Evolutionary conservation across 2,797 vertebrate species (phyloP), one percentile per base, ranked within the genome.

Genomic region (Naso thynnoides): DNA sequence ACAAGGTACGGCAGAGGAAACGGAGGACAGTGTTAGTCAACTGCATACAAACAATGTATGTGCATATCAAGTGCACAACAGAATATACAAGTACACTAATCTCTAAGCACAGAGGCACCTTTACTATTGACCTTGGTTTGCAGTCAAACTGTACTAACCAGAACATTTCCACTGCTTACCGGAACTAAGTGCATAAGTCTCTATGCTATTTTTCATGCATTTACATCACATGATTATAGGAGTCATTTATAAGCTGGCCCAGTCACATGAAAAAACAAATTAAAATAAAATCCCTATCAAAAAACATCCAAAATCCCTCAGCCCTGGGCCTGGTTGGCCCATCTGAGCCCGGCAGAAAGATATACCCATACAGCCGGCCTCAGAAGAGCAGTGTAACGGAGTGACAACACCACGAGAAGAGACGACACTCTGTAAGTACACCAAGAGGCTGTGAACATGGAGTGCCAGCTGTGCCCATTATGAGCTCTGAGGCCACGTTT

Each of bases 401-500:
- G 58, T 23, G 73, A 77, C 67, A 82, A 79, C 49, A 33, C 70
- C 8, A 62, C 39, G 73, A 84, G 64, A 67, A 29, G 62, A 79
- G 68, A 41, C 9, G 1, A 21, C 6, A 13, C 71, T 49, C 36
- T 42, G 44, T 74, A 56, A 11, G 2, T 66, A 48, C 65, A 56
- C 65, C 27, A 1, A 66, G 60, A 76, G 69, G 33, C 57, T 60
- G 74, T 16, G 72, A 80, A 80, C 73, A 77, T 6, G 36, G 64
- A 82, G 54, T 49, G 70, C 72, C 78, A 84, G 82, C 87, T 88
- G 82, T 74, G 85, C 29, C 86, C 38, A 2, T 88, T 82, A 91
- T 91, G 73, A 91, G 78, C 70, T 74, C 79, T 36, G 15, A 41
- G 89, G 80, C 56, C 82, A 68, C 29, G 24, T 83, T 80, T 78